phyloP scores from a whole-genome alignment of 2,888 invertebrate genomes.

The Onthophagus sagittarius region DNA sequence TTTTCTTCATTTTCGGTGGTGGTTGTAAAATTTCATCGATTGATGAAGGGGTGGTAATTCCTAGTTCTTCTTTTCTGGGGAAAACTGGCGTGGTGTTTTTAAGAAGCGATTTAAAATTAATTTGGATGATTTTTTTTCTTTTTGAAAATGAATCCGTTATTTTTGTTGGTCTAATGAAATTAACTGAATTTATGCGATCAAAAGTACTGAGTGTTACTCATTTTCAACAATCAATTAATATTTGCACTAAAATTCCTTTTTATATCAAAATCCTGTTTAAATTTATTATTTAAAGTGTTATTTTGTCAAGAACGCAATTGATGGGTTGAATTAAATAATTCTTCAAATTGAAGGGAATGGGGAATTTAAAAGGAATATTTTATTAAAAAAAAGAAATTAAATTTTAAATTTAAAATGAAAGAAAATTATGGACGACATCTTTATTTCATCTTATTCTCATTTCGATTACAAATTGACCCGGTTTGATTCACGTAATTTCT shows the following conservation, averaged over 20 bases:
- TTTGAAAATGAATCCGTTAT: conserved; percentile 8
- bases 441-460: no score
- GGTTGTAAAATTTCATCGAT: conserved; percentile 17
- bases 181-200: not conserved
- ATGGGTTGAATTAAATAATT: no score
- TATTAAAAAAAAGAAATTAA: no score
- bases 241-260: not conserved
- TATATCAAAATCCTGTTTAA: no score
- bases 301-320: no score
- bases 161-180: conserved; percentile 5
- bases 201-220: conserved; percentile 14
- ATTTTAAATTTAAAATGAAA: no score
- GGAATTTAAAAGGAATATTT: no score
- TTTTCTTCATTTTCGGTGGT: not conserved
- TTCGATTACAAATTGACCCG: no score
- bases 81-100: conserved; percentile 22
- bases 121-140: conserved; percentile 1
- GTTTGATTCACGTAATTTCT: no score
- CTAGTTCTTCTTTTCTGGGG: conserved; percentile 20
- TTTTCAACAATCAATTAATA: not conserved
- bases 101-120: conserved; percentile 22
- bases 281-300: no score
- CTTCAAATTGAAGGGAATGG: no score
- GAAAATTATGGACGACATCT: no score
- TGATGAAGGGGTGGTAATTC: conserved; percentile 14